A percentile compares a stretch with the other conserved stretches of the same genome.
phyloP scores from a whole-genome alignment of 1,140 invertebrate species.

The Tenebrio molitor region DNA sequence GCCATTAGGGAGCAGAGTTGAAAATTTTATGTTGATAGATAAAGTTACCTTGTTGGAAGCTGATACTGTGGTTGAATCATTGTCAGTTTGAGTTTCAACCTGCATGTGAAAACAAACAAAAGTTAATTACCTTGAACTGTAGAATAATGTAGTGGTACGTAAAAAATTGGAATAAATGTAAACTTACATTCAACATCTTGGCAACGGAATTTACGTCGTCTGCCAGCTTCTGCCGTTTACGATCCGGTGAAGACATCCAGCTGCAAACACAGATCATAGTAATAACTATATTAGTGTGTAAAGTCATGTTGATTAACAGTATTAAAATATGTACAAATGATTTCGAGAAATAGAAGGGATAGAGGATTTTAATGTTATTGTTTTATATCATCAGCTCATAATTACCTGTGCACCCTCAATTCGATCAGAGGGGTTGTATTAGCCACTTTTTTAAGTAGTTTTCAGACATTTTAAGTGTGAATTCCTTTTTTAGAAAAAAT shows the following conservation, averaged over 20 bases:
- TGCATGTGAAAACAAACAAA: constrained; percentile 26
- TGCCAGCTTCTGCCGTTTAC: constrained; percentile 17
- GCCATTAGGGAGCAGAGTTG: constrained; percentile 15
- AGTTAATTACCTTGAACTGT: constrained; percentile 11
- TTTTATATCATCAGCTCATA: constrained; percentile 6
- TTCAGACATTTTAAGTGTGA: not conserved
- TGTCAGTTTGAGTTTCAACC: constrained; percentile 16
- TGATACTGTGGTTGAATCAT: constrained; percentile 15
- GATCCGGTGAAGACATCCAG: constrained; percentile 4
- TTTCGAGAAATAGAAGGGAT: not conserved
- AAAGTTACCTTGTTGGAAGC: constrained; percentile 12
- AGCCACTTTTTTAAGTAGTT: constrained; percentile 2
- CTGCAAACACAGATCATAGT: constrained; percentile 14
- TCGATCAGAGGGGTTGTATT: not conserved
- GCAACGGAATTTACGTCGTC: constrained; percentile 20
- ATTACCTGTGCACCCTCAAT: constrained; percentile 1
- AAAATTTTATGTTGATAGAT: constrained; percentile 29
- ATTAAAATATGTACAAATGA: constrained; percentile 3
- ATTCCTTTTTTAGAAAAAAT: constrained; percentile 12
- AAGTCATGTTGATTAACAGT: constrained; percentile 1
- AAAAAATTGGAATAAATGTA: constrained; percentile 20
- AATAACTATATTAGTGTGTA: not conserved
- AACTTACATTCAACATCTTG: constrained; percentile 19
- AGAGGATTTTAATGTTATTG: not conserved
- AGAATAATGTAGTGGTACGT: constrained; percentile 16